phyloP scores from a whole-genome alignment of 2,797 vertebrate genomes.

The Leptoclinus maculatus region DNA sequence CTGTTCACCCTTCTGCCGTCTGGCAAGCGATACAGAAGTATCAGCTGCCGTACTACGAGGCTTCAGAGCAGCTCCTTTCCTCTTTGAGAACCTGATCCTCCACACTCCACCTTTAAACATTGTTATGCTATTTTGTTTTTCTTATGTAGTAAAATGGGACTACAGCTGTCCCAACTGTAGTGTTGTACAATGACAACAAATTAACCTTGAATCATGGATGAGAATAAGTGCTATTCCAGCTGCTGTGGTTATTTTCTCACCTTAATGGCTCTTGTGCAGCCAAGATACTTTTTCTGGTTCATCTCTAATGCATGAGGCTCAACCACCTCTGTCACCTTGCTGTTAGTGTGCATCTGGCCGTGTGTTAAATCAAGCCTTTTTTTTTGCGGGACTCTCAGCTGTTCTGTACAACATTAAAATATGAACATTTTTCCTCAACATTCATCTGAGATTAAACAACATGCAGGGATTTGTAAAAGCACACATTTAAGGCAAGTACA shows the following conservation, averaged over 20 bases:
- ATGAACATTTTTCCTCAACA: conserved; percentile 9
- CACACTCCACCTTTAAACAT: not conserved
- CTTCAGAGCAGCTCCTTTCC: not conserved
- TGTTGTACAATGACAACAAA: not conserved
- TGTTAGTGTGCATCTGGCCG: conserved; percentile 24
- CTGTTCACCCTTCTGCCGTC: not conserved
- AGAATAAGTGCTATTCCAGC: not conserved
- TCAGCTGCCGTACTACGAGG: not conserved
- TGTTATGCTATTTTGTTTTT: not conserved
- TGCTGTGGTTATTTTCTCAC: conserved; percentile 12
- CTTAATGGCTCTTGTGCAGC: conserved; percentile 1
- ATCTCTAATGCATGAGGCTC: conserved; percentile 53
- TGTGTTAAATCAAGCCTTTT: not conserved
- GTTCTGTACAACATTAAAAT: conserved; percentile 5
- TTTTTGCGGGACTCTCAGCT: conserved; percentile 11
- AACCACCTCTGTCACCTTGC: conserved; percentile 33
- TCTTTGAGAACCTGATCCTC: not conserved
- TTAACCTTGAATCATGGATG: not conserved
- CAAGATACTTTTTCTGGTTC: conserved; percentile 21
- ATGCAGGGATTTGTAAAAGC: conserved; percentile 18
- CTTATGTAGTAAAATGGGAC: not conserved
- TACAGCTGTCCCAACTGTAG: not conserved
- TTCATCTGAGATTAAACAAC: conserved; percentile 15
- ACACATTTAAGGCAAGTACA: conserved; percentile 23
- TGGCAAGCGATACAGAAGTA: not conserved